phyloP scores from a whole-genome alignment of 2,113 vertebrate genomes.

The Dipodomys stephensi region DNA sequence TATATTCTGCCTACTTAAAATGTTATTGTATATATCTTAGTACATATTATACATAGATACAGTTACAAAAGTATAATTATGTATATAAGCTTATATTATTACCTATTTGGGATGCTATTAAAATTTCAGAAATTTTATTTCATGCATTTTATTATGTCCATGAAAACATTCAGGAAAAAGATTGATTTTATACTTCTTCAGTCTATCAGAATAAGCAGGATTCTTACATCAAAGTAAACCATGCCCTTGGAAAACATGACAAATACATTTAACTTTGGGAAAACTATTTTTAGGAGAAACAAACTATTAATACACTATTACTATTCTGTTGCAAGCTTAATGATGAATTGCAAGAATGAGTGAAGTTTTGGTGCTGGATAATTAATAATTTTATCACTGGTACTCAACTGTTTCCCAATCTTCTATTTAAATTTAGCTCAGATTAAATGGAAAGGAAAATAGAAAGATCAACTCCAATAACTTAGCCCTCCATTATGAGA shows the following conservation, averaged over 20 bases:
- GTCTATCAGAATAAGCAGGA: background rate
- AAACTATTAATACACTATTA: background rate
- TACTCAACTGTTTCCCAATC: conserved; percentile 29
- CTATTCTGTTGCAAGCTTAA: background rate
- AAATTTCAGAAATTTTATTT: too few species aligned
- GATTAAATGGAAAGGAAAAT: conserved; percentile 81
- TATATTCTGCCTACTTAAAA: conserved; percentile 23
- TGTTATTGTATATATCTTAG: background rate
- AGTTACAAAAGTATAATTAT: too few species aligned
- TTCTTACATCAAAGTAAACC: background rate
- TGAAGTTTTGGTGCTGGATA: background rate
- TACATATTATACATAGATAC: too few species aligned
- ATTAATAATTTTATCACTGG: conserved; percentile 39
- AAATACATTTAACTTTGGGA: background rate
- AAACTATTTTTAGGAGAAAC: conserved; percentile 4
- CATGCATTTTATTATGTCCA: background rate
- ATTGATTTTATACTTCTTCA: background rate
- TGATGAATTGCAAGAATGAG: background rate
- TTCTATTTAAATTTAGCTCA: conserved; percentile 76
- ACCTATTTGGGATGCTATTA: background rate
- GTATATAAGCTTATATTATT: background rate
- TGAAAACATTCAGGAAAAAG: conserved; percentile 27
- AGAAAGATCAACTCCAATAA: conserved; percentile 56
- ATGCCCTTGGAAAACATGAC: background rate
- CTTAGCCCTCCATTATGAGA: conserved; percentile 68